These are phyloP conservation scores for Sciaenops ocellatus DNA, from an alignment of 2,797 vertebrate genomes.

Conservation along the genomic window DNA sequence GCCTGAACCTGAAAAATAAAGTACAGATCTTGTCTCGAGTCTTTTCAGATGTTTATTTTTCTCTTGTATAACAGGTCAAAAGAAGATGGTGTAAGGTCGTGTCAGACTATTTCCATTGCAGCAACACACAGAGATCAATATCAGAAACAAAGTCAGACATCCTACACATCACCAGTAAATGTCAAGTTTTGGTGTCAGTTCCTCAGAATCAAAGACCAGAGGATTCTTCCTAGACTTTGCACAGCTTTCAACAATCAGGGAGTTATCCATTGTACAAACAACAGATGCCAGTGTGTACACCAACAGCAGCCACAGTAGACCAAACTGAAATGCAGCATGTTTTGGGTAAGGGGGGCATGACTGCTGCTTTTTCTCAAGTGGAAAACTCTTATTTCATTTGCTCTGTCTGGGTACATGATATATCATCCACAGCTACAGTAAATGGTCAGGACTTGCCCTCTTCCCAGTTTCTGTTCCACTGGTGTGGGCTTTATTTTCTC, in stretches of 20 bases:
- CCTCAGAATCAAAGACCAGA: slow-evolving; percentile 6
- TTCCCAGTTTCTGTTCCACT: neutral
- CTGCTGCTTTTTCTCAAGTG: neutral
- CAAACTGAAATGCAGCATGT: slow-evolving; percentile 9
- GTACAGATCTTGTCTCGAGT: neutral
- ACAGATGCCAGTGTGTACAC: slow-evolving; percentile 33
- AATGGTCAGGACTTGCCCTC: neutral
- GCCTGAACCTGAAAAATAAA: slow-evolving; percentile 13
- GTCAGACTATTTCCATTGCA: slow-evolving; percentile 19
- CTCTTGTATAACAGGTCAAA: slow-evolving; percentile 12
- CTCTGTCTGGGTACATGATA: neutral
- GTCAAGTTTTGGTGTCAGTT: slow-evolving; percentile 31
- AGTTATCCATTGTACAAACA: slow-evolving; percentile 37
- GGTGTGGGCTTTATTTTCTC: neutral
- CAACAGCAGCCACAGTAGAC: slow-evolving; percentile 20
- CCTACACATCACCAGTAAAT: slow-evolving; percentile 7
- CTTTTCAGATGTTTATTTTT: neutral
- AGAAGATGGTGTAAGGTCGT: slow-evolving; percentile 2
- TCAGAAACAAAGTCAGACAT: slow-evolving; percentile 7
- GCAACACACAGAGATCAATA: slow-evolving; percentile 23
- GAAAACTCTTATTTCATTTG: neutral
- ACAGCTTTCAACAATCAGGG: slow-evolving; percentile 42
- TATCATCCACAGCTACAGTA: neutral
- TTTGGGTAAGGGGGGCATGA: neutral
- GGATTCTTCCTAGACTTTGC: slow-evolving; percentile 16